These are phyloP conservation scores for Hyperoplus immaculatus DNA, from an alignment of 2,797 vertebrate species.

Conservation along the genomic window DNA sequence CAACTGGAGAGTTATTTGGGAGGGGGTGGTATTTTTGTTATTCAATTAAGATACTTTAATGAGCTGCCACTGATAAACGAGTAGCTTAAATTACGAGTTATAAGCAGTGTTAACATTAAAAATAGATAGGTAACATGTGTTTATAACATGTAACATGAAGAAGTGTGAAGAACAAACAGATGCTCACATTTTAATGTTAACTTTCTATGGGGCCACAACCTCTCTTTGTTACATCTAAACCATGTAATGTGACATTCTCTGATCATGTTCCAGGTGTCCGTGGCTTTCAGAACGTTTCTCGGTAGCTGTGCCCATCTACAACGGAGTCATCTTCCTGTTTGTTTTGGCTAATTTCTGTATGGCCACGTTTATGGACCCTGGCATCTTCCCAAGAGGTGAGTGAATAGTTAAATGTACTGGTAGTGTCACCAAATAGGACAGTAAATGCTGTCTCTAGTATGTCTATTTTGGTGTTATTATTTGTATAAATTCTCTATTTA, in stretches of 20 bases:
- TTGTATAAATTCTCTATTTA: not conserved
- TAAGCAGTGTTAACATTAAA: too few species aligned
- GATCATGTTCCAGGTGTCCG: slow-evolving; percentile 87
- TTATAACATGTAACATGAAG: too few species aligned
- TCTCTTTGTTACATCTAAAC: not conserved
- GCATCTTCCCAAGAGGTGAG: slow-evolving; percentile 97
- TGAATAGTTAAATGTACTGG: not conserved
- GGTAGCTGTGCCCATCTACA: slow-evolving; percentile 93
- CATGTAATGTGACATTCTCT: not conserved
- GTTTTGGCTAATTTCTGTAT: slow-evolving; percentile 99
- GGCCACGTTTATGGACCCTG: slow-evolving; percentile 99
- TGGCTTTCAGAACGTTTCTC: slow-evolving; percentile 94
- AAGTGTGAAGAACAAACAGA: too few species aligned
- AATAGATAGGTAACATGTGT: too few species aligned
- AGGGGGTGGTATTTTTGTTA: too few species aligned
- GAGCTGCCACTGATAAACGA: too few species aligned
- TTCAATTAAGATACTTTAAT: too few species aligned
- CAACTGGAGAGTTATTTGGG: too few species aligned
- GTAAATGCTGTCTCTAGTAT: not conserved
- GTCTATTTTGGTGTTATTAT: not conserved
- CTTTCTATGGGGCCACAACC: too few species aligned
- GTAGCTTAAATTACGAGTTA: too few species aligned
- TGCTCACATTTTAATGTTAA: too few species aligned
- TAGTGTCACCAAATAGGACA: not conserved
- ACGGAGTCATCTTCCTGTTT: slow-evolving; percentile 95